phyloP scores from a whole-genome alignment of 1,140 invertebrate genomes.

The Trigoniulus corallinus region DNA sequence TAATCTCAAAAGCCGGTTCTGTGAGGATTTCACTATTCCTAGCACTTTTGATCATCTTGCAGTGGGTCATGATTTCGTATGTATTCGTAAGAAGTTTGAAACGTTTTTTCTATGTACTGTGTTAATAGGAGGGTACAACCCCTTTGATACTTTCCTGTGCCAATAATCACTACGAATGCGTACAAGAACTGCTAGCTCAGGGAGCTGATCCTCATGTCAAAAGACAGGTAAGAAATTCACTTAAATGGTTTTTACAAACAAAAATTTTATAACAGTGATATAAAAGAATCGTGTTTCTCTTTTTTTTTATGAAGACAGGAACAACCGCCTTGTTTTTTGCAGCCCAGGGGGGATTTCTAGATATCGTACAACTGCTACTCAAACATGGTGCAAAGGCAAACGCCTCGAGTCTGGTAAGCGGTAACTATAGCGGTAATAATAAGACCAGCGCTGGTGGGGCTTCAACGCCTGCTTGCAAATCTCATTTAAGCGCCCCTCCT shows the following conservation, averaged over 20 bases:
- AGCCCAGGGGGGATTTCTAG: conserved; percentile 70
- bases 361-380: conserved; percentile 56
- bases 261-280: no score
- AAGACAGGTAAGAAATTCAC: conserved; percentile 43
- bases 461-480: no score
- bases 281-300: no score
- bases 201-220: conserved; percentile 67
- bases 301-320: conserved; percentile 50
- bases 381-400: conserved; percentile 60
- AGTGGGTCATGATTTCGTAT: no score
- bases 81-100: no score
- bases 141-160: conserved; percentile 76
- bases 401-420: conserved; percentile 57
- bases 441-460: no score
- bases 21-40: no score
- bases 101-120: no score
- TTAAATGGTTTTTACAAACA: background rate
- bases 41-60: no score
- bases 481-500: no score
- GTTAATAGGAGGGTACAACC: conserved; percentile 76
- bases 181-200: conserved; percentile 66
- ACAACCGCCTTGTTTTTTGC: conserved; percentile 83
- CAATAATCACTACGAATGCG: conserved; percentile 71
- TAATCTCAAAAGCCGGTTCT: no score
- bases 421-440: background rate